Evolutionary conservation across 1,140 invertebrate genomes (phyloP).

Genomic region (Musca domestica): DNA sequence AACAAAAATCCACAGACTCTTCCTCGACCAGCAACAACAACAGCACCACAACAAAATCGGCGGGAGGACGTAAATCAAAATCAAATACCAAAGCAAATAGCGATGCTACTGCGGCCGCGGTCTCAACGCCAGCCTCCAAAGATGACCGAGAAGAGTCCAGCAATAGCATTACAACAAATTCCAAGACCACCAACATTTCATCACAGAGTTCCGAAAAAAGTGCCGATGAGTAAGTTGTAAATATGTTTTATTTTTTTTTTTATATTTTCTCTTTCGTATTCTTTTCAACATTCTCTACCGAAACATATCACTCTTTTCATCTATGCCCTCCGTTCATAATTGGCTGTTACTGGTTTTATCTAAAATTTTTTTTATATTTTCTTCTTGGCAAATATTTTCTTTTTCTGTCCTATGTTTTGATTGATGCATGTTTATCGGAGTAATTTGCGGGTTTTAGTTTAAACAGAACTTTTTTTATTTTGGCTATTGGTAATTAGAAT

Average conservation of each 20-base stretch:
- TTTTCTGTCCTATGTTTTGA: too few species aligned
- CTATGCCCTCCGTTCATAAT: too few species aligned
- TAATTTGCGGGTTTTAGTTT: too few species aligned
- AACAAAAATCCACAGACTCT: conserved; percentile 12
- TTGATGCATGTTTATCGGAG: too few species aligned
- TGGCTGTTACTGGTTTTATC: too few species aligned
- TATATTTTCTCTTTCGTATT: not conserved
- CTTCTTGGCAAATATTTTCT: too few species aligned
- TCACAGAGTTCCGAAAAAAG: conserved; percentile 45
- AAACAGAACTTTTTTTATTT: too few species aligned
- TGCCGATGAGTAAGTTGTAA: conserved; percentile 46
- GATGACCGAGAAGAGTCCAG: conserved; percentile 29
- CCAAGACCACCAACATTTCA: conserved; percentile 24
- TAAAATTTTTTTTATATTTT: too few species aligned
- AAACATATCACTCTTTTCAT: not conserved
- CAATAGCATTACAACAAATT: conserved; percentile 22
- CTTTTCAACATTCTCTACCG: conserved; percentile 8
- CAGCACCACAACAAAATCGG: not conserved
- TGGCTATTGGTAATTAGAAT: too few species aligned
- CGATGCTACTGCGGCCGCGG: conserved; percentile 22
- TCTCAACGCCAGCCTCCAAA: not conserved
- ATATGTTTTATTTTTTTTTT: not conserved
- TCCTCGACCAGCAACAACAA: not conserved
- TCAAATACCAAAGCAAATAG: not conserved
- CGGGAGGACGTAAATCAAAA: conserved; percentile 24